A percentile compares a stretch with the other conserved stretches of the same genome.
phyloP scores from a whole-genome alignment of 2,113 vertebrate species.

The Psittacus erithacus region DNA sequence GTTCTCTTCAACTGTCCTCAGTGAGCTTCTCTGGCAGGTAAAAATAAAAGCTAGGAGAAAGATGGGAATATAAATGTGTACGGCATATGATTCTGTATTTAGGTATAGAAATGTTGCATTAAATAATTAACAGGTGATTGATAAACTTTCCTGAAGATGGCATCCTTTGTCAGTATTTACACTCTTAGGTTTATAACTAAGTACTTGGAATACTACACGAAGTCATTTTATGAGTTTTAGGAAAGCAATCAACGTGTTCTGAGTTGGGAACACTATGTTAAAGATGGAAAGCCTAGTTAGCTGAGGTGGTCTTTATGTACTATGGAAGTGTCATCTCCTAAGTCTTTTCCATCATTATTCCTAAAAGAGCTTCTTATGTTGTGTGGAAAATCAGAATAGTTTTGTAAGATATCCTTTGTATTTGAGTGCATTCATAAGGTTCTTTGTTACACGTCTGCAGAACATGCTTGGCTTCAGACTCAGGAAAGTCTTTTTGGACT shows the following conservation, averaged over 20 bases:
- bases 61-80: not conserved
- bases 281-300: not conserved
- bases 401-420: not conserved
- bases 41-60: slow-evolving; percentile 21
- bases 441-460: not conserved
- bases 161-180: not conserved
- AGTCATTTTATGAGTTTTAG: not conserved
- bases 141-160: not conserved
- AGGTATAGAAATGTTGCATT: not conserved
- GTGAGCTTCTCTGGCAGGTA: slow-evolving; percentile 99
- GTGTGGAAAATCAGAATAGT: not conserved
- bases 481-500: not conserved
- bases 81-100: not conserved
- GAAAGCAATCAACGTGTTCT: not conserved
- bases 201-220: not conserved
- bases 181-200: not conserved
- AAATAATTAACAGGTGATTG: not conserved
- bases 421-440: not conserved
- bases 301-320: not conserved
- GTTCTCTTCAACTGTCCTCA: slow-evolving; percentile 98
- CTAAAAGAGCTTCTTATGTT: not conserved
- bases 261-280: not conserved
- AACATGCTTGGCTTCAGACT: not conserved
- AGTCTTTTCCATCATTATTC: not conserved
- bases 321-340: not conserved